These are phyloP conservation scores for Enteromius thamalakanensis DNA, from an alignment of 2,797 vertebrate genomes.

Conservation along the genomic window DNA sequence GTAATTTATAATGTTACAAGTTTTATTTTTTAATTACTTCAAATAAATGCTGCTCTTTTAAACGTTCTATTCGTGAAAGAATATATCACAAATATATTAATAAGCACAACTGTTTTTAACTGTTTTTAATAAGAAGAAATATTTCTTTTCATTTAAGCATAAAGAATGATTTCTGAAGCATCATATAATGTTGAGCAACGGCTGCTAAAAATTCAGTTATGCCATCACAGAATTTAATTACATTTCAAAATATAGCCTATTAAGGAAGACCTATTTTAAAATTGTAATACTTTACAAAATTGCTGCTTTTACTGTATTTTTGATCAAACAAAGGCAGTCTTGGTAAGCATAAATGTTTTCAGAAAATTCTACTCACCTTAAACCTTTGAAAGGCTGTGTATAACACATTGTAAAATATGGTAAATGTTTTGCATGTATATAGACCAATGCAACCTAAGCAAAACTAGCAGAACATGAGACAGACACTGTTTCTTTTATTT, in stretches of 20 bases:
- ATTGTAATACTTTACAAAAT: neutral
- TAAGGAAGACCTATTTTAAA: neutral
- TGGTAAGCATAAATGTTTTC: neutral
- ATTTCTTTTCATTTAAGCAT: neutral
- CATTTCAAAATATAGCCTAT: neutral
- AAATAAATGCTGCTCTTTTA: neutral
- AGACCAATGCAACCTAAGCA: neutral
- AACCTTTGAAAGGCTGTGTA: neutral
- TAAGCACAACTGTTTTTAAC: neutral
- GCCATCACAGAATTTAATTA: neutral
- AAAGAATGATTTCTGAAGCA: neutral
- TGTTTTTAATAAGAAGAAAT: neutral
- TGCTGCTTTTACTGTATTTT: neutral
- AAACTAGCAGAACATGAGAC: neutral
- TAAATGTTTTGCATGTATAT: neutral
- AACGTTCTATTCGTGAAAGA: neutral
- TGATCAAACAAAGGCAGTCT: neutral
- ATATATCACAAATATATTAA: neutral
- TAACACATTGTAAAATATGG: neutral
- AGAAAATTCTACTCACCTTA: neutral
- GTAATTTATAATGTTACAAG: neutral
- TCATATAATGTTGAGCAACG: neutral
- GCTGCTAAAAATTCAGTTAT: neutral
- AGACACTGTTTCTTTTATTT: neutral
- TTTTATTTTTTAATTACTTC: neutral